Base-by-base conservation (phyloP, 2,888 invertebrate species). In the Volucella inanis region DNA sequence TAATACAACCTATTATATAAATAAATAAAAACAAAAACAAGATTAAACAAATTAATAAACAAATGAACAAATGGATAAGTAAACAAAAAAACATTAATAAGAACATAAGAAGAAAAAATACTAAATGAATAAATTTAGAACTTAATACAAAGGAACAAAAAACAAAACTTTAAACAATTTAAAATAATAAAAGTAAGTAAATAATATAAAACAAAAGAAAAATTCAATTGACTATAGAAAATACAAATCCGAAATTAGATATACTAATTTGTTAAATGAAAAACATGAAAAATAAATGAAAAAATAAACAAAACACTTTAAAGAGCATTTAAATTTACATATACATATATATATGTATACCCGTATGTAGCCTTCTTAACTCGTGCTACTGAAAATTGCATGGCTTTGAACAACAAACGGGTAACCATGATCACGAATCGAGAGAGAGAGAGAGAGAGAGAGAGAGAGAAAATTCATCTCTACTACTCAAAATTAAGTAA, bases 211-310 rank as follows among this genome's bases (percentile, higher is more conserved):
- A 59, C 49, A 15, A 61, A 65, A 47, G 31, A 43, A 55, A 49
- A 74, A 78, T 78, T 83, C 68, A 79, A 64, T 68, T 83, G 83
- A 83, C 62, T 83, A 74, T 78, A 83, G 82, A 81, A 65, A 70
- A 82, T 77, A 78, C 61, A 78, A 83, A 83, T 78, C 78, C 72
- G 82, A 83, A 68, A 83, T 83, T 83, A 83, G 83, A 68, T 78
- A 83, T 83, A 83, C 83, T 78, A 79, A 83, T 83, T 78, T 83
- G 83, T 83, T 83, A 83, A 83, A 83, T 83, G 78, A 78, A 74
- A 82, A 82, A 82, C 59, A 78, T 77, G 39, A 62, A 77, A 78
- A 83, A 83, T 83, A 83, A 79, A 83, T 74, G 83, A 72, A 83
- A 78, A 74, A 83, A 49, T 14, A 49, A 74, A 31, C 12, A 72